These are phyloP conservation scores for Rhynchotus rufescens DNA, from an alignment of 2,797 vertebrate genomes.

Conservation along the genomic window DNA sequence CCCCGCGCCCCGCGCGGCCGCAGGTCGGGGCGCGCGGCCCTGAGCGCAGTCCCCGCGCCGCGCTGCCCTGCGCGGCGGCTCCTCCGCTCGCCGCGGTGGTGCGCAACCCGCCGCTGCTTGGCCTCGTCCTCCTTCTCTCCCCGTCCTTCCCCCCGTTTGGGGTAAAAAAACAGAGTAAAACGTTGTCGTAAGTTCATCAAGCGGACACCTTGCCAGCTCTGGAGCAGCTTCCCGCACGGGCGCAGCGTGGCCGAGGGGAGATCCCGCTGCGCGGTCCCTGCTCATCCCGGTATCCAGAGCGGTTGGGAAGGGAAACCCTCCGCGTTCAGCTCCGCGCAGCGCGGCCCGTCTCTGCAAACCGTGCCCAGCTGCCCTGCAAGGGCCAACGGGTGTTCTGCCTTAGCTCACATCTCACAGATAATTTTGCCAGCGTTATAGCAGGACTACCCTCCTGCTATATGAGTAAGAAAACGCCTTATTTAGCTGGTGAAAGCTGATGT, in stretches of 20 bases:
- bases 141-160: not conserved
- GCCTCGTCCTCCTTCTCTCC: accelerated
- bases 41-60: no score
- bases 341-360: not conserved
- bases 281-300: not conserved
- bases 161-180: not conserved
- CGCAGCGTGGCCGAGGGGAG: not conserved
- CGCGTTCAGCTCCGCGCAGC: not conserved
- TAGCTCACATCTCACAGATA: not conserved
- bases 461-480: not conserved
- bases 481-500: not conserved
- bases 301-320: not conserved
- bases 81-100: not conserved
- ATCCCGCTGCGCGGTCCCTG: no score
- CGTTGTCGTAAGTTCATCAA: not conserved
- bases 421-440: not conserved
- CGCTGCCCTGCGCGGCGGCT: no score
- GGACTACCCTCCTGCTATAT: not conserved
- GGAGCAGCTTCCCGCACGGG: not conserved
- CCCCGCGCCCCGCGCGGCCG: no score
- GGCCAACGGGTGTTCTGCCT: not conserved
- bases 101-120: not conserved
- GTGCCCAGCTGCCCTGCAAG: not conserved
- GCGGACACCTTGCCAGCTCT: not conserved
- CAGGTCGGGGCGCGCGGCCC: no score